These are phyloP conservation scores for Galerucella pusilla DNA, from an alignment of 2,888 invertebrate genomes.

Conservation along the genomic window DNA sequence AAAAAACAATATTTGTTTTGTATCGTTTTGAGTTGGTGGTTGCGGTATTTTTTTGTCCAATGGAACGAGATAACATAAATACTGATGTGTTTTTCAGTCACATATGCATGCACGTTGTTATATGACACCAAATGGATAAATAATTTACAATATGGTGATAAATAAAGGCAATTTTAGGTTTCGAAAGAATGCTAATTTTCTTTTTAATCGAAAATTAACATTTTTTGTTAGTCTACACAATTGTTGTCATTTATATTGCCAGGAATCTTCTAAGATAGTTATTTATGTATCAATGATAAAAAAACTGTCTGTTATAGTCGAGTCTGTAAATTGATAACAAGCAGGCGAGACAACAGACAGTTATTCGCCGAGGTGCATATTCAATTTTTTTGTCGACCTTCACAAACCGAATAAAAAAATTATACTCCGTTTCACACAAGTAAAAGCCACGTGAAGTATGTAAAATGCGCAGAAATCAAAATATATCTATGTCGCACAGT, in stretches of 20 bases:
- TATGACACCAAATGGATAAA: slow-evolving; percentile 37
- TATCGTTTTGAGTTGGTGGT: neutral
- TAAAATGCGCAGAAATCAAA: no score
- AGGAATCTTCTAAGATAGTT: neutral
- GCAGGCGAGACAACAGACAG: no score
- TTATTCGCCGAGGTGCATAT: no score
- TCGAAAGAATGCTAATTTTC: slow-evolving; percentile 14
- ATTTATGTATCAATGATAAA: no score
- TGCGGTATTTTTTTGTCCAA: neutral
- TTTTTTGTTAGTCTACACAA: neutral
- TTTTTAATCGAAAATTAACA: neutral
- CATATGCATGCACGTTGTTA: slow-evolving; percentile 44
- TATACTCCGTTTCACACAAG: no score
- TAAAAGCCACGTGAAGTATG: no score
- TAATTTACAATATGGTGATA: slow-evolving; percentile 26
- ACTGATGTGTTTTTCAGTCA: slow-evolving; percentile 33
- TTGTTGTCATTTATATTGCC: slow-evolving; percentile 3
- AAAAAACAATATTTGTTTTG: neutral
- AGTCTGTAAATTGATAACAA: neutral
- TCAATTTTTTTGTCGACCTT: no score
- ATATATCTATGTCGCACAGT: no score
- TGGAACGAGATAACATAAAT: slow-evolving; percentile 5
- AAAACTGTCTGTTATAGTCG: neutral
- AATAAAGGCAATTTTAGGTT: slow-evolving; percentile 12
- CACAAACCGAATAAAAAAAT: no score